These are phyloP conservation scores for Tichodroma muraria DNA, from an alignment of 2,113 vertebrate genomes.

Conservation along the genomic window DNA sequence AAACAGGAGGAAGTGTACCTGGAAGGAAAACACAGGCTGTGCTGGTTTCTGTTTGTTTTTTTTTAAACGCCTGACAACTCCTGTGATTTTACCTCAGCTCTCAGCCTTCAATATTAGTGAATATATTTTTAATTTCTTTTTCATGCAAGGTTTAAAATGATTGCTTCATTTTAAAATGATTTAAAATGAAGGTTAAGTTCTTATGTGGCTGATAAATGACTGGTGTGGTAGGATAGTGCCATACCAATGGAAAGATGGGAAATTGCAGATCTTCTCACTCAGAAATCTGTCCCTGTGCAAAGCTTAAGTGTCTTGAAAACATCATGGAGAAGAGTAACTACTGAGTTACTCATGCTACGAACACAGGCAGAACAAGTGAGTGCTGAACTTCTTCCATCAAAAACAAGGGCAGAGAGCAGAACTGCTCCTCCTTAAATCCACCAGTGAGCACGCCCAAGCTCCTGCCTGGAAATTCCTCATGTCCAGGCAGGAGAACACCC, in stretches of 20 bases:
- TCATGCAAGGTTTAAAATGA: neutral
- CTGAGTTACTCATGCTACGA: rapidly evolving
- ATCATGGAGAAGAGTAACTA: neutral
- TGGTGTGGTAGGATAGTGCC: neutral
- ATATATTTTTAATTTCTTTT: neutral
- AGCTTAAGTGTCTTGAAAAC: neutral
- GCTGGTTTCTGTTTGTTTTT: neutral
- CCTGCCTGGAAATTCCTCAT: neutral
- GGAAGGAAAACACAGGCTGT: neutral
- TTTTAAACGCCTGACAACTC: neutral
- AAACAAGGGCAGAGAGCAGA: neutral
- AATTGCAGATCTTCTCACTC: neutral
- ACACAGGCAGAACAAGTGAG: neutral
- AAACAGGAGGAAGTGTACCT: neutral
- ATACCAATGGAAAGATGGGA: neutral
- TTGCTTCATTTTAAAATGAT: no score
- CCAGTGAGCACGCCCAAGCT: neutral
- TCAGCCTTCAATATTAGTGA: neutral
- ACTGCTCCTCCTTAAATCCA: neutral
- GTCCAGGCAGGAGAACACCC: neutral
- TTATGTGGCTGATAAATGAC: neutral
- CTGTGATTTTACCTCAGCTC: neutral
- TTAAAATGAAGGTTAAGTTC: no score
- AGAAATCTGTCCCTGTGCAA: neutral
- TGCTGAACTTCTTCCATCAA: neutral